A percentile compares a stretch with the other conserved stretches of the same genome.
phyloP scores from a whole-genome alignment of 1,140 invertebrate species.

The Leptonema lineaticorne region DNA sequence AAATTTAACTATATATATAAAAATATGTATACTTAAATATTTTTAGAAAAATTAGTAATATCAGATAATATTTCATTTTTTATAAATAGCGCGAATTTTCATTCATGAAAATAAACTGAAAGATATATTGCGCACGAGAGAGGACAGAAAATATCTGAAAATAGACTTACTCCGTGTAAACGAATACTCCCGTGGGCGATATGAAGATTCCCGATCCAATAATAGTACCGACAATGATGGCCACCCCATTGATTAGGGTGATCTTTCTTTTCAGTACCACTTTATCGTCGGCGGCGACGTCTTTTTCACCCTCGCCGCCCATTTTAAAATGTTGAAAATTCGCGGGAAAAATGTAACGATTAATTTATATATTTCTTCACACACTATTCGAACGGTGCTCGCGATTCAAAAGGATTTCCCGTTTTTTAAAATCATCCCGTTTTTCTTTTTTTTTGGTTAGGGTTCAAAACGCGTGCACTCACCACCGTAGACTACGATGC shows the following conservation, averaged over 20 bases:
- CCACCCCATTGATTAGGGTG: conserved; percentile 81
- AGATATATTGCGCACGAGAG: not conserved
- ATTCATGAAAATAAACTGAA: not conserved
- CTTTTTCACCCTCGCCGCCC: conserved; percentile 24
- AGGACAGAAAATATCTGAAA: not conserved
- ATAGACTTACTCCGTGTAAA: conserved; percentile 60
- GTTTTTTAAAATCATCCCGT: too few relatives aligned
- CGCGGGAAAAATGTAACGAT: too few relatives aligned
- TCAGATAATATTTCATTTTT: too few relatives aligned
- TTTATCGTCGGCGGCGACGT: conserved; percentile 48
- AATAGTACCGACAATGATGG: conserved; percentile 82
- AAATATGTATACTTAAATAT: too few relatives aligned
- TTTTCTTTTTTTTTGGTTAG: too few relatives aligned
- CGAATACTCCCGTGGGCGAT: conserved; percentile 71
- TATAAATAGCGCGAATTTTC: too few relatives aligned
- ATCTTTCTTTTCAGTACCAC: conserved; percentile 78
- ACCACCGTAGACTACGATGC: not conserved
- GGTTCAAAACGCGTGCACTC: not conserved
- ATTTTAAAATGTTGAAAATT: too few relatives aligned
- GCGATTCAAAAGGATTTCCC: too few relatives aligned
- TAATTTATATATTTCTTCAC: too few relatives aligned
- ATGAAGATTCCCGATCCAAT: conserved; percentile 85
- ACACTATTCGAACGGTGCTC: too few relatives aligned
- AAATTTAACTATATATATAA: too few relatives aligned
- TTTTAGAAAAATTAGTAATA: too few relatives aligned